Evolutionary conservation across 2,888 invertebrate species (phyloP).

Genomic region (Adelognathus sp.): DNA sequence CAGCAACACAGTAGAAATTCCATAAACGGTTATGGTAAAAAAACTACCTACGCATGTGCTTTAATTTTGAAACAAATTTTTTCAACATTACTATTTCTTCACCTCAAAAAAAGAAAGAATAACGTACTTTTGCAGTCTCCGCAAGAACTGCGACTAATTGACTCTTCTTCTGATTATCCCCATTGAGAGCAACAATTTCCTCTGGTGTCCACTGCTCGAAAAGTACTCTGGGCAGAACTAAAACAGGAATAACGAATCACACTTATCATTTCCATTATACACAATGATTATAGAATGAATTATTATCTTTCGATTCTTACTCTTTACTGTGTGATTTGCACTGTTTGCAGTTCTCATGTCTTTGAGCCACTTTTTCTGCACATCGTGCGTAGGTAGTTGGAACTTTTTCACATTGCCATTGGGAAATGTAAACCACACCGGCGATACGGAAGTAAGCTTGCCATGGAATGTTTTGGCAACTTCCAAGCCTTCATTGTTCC

Average conservation of each 20-base stretch:
- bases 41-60: not conserved
- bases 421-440: conserved; percentile 96
- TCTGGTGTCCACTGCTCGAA: conserved; percentile 93
- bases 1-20: too few relatives aligned
- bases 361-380: conserved; percentile 92
- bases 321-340: conserved; percentile 83
- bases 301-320: conserved; percentile 81
- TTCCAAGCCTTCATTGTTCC: conserved; percentile 97
- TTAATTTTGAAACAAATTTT: not conserved
- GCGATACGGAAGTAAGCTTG: conserved; percentile 95
- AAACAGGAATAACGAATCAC: conserved; percentile 65
- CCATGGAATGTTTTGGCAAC: conserved; percentile 93
- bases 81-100: not conserved
- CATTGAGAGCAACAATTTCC: conserved; percentile 89
- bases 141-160: conserved; percentile 87
- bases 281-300: not conserved
- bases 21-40: too few relatives aligned
- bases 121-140: conserved; percentile 81
- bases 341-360: conserved; percentile 86
- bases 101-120: too few relatives aligned
- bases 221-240: conserved; percentile 94
- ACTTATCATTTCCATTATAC: too few relatives aligned
- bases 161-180: conserved; percentile 86
- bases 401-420: conserved; percentile 85
- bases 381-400: conserved; percentile 89